A percentile compares a stretch with the other conserved stretches of the same genome.
phyloP scores from a whole-genome alignment of 2,113 vertebrate species.

The Notothenia rossii region DNA sequence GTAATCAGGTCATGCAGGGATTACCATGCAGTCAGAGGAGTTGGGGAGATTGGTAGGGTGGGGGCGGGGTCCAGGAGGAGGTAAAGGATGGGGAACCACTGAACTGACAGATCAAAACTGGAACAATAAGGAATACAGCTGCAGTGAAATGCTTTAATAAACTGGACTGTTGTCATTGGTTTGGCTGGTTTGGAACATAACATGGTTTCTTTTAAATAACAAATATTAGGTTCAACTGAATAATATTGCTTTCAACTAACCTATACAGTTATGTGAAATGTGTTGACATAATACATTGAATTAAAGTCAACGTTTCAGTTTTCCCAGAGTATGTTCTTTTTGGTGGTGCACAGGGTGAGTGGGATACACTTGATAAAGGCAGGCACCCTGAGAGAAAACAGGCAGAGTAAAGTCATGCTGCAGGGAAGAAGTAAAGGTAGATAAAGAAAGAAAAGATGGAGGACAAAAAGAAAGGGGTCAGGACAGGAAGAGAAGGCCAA shows the following conservation, averaged over 20 bases:
- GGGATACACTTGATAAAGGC: background rate
- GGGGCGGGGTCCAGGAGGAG: background rate
- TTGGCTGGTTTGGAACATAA: background rate
- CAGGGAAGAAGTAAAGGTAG: conserved; percentile 3
- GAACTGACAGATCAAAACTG: background rate
- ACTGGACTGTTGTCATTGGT: background rate
- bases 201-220: too few species aligned
- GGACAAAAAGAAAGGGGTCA: conserved; percentile 21
- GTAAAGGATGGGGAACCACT: background rate
- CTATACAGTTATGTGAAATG: too few species aligned
- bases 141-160: conserved; percentile 14
- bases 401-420: background rate
- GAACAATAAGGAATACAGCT: conserved; percentile 6
- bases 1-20: conserved; percentile 79
- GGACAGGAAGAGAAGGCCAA: conserved; percentile 11
- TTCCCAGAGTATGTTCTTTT: background rate
- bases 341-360: background rate
- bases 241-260: too few species aligned
- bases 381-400: background rate
- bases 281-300: too few species aligned
- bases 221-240: too few species aligned
- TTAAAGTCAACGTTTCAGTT: too few species aligned
- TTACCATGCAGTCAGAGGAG: conserved; percentile 68
- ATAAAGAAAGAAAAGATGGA: conserved; percentile 33
- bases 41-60: conserved; percentile 9